A percentile compares a stretch with the other conserved stretches of the same genome.
These are phyloP conservation scores for Cryptotermes secundus DNA, from an alignment of 1,140 invertebrate genomes.

Conservation along the genomic window DNA sequence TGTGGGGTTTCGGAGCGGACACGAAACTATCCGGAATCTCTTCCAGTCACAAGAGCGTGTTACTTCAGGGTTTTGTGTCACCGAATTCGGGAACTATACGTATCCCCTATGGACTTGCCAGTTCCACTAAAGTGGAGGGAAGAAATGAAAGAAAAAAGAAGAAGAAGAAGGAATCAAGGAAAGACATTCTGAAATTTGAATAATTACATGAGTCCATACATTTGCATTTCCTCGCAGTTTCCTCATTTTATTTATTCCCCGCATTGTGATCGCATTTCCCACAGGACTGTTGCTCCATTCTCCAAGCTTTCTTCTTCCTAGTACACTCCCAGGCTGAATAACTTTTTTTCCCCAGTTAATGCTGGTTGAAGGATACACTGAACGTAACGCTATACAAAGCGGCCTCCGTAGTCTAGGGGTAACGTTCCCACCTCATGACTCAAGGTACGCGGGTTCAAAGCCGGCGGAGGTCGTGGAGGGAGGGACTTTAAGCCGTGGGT, in stretches of 20 bases:
- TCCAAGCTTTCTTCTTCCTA: background rate
- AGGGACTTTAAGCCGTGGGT: no score
- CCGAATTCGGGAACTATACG: background rate
- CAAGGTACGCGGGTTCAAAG: no score
- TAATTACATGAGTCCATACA: conserved; percentile 17
- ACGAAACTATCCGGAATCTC: no score
- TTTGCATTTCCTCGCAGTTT: conserved; percentile 16
- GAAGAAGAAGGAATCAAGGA: conserved; percentile 16
- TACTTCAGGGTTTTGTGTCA: background rate
- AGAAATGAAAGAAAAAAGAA: background rate
- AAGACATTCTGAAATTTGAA: conserved; percentile 9
- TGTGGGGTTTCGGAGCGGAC: no score
- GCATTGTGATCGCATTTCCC: conserved; percentile 13
- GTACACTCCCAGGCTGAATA: background rate
- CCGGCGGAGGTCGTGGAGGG: no score
- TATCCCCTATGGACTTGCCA: background rate
- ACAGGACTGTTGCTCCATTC: conserved; percentile 10
- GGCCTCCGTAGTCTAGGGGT: no score
- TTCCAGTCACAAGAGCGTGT: background rate
- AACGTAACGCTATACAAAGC: background rate
- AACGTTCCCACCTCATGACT: no score
- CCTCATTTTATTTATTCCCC: conserved; percentile 12
- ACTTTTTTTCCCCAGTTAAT: background rate
- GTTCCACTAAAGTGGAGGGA: conserved; percentile 1
- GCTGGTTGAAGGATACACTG: background rate